Evolutionary conservation across 2,113 vertebrate species (phyloP).

Genomic region (Morone chrysops): DNA sequence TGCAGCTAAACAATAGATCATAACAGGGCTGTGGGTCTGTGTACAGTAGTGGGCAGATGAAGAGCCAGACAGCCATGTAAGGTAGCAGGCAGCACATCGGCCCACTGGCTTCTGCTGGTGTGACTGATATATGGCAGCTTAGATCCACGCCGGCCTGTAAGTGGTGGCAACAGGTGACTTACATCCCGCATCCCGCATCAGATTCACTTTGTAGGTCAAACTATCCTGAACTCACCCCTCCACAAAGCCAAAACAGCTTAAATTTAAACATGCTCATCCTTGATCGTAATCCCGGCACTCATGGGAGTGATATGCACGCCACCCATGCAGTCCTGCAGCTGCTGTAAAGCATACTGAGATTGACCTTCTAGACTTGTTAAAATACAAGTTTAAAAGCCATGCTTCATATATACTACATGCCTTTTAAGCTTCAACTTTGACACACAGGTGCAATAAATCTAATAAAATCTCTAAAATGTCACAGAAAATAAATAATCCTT

Average conservation of each 20-base stretch:
- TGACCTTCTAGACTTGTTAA: slow-evolving; percentile 15
- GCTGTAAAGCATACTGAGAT: slow-evolving; percentile 24
- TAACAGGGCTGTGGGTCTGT: slow-evolving; percentile 72
- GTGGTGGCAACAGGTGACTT: slow-evolving; percentile 74
- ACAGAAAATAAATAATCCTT: not conserved
- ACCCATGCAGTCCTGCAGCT: slow-evolving; percentile 46
- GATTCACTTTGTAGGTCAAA: slow-evolving; percentile 40
- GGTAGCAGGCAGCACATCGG: slow-evolving; percentile 71
- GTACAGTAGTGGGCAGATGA: slow-evolving; percentile 72
- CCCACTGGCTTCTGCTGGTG: slow-evolving; percentile 48
- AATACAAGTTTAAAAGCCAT: slow-evolving; percentile 20
- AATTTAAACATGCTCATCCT: slow-evolving; percentile 69
- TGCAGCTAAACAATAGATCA: slow-evolving; percentile 77
- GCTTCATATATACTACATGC: not conserved
- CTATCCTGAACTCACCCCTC: slow-evolving; percentile 33
- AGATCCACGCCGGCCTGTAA: slow-evolving; percentile 23
- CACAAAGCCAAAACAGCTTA: slow-evolving; percentile 44
- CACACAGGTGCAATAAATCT: not conserved
- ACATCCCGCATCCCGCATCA: slow-evolving; percentile 20
- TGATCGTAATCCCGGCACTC: slow-evolving; percentile 43
- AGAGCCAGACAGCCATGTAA: slow-evolving; percentile 79
- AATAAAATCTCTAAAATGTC: not conserved
- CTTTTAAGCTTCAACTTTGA: slow-evolving; percentile 16
- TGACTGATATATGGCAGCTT: slow-evolving; percentile 68
- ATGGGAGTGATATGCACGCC: not conserved